Evolutionary conservation across 2,888 invertebrate species (phyloP).

Genomic region (Elmis aenea): DNA sequence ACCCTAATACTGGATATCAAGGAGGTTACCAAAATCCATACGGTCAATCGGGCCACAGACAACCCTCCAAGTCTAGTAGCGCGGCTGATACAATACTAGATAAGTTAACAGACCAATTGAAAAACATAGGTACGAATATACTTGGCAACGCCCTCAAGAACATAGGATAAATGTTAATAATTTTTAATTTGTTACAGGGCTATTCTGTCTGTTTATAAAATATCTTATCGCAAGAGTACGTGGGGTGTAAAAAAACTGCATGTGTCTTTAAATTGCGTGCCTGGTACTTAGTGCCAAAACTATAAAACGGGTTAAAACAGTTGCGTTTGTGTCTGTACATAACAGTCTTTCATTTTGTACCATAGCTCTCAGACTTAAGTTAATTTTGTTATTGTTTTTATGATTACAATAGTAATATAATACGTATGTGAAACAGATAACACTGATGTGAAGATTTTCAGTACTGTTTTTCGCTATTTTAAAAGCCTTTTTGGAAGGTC

Average conservation of each 20-base stretch:
- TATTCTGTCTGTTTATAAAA: conserved; percentile 41
- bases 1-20: conserved; percentile 11
- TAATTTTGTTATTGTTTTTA: too few relatives aligned
- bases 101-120: conserved; percentile 38
- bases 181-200: conserved; percentile 41
- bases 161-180: conserved; percentile 18
- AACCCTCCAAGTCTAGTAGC: conserved; percentile 10
- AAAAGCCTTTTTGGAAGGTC: too few relatives aligned
- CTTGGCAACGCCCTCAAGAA: conserved; percentile 39
- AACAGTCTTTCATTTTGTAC: too few relatives aligned
- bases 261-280: neutral
- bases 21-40: conserved; percentile 8
- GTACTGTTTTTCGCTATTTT: too few relatives aligned
- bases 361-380: too few relatives aligned
- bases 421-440: too few relatives aligned
- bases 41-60: conserved; percentile 14
- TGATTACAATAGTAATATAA: too few relatives aligned
- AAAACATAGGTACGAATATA: conserved; percentile 43
- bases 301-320: too few relatives aligned
- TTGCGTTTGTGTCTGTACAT: too few relatives aligned
- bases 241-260: neutral
- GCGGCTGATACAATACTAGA: conserved; percentile 36
- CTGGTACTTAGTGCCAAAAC: too few relatives aligned
- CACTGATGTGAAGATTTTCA: too few relatives aligned
- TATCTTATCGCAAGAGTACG: conserved; percentile 22